Conservation (phyloP, 2,113 vertebrate genomes). For the Catharus bicknelli region DNA sequence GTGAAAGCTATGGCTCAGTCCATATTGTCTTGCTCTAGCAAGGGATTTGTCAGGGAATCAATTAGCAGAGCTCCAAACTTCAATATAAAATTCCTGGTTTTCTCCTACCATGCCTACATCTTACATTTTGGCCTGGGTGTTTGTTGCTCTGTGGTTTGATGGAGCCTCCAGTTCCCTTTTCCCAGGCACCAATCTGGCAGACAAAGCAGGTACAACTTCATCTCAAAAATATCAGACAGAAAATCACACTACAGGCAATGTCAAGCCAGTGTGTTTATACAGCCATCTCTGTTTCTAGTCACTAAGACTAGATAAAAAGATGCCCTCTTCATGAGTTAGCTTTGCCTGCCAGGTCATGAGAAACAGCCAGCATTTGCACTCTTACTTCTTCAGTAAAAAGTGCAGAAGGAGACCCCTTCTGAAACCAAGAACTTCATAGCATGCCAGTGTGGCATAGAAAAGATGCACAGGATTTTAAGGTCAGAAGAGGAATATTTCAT, state of each 20-base stretch:
- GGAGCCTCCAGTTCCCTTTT: background rate
- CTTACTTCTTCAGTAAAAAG: background rate
- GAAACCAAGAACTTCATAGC: background rate
- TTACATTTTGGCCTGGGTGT: background rate
- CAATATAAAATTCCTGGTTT: background rate
- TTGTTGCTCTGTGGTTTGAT: background rate
- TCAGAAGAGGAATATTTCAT: background rate
- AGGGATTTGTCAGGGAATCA: background rate
- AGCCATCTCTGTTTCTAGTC: background rate
- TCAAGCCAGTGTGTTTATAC: background rate
- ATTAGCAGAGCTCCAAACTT: background rate
- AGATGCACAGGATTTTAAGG: background rate
- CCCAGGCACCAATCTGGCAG: background rate
- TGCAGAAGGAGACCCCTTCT: background rate
- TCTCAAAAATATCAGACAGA: background rate
- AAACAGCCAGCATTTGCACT: background rate
- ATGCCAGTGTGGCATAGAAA: background rate
- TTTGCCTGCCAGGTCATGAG: background rate
- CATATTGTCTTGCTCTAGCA: background rate
- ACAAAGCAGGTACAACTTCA: background rate
- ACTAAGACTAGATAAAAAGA: background rate
- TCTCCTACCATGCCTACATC: background rate
- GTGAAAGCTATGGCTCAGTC: accelerated
- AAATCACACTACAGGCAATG: background rate
- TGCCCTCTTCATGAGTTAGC: background rate